phyloP scores from a whole-genome alignment of 1,140 invertebrate species.

The Pomacea maculata region DNA sequence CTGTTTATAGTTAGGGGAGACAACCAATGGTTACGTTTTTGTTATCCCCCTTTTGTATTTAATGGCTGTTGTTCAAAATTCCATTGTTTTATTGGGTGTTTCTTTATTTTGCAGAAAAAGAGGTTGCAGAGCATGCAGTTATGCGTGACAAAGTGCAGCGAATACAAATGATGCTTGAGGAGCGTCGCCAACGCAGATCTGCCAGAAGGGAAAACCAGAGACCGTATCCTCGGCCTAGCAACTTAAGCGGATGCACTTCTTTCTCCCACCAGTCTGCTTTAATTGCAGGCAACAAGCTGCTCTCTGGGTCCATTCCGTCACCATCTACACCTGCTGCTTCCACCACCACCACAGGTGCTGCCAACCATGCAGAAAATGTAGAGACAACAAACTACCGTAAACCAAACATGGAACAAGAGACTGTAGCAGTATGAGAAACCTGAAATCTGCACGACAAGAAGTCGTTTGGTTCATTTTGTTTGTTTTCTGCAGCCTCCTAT shows the following conservation, averaged over 20 bases:
- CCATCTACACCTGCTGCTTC: constrained; percentile 3
- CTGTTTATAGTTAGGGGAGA: too few relatives aligned
- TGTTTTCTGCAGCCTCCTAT: constrained; percentile 31
- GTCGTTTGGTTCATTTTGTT: constrained; percentile 18
- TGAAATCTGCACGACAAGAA: too few relatives aligned
- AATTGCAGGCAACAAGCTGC: background rate
- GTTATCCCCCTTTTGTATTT: too few relatives aligned
- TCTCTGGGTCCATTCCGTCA: background rate
- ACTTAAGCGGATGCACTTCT: too few relatives aligned
- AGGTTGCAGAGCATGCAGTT: constrained; percentile 74
- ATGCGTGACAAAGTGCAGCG: constrained; percentile 87
- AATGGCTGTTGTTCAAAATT: too few relatives aligned
- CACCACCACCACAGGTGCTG: constrained; percentile 6
- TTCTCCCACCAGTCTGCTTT: background rate
- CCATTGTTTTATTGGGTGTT: too few relatives aligned
- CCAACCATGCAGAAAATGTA: constrained; percentile 22
- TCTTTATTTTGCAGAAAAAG: background rate
- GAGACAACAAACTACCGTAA: constrained; percentile 23
- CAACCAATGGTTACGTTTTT: too few relatives aligned
- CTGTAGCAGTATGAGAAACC: constrained; percentile 38
- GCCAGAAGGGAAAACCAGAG: constrained; percentile 73
- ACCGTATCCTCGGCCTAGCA: constrained; percentile 36
- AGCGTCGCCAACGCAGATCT: constrained; percentile 81
- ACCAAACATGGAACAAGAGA: constrained; percentile 38
- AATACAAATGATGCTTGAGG: constrained; percentile 86